phyloP scores from a whole-genome alignment of 2,797 vertebrate species.

The Pipistrellus pygmaeus region DNA sequence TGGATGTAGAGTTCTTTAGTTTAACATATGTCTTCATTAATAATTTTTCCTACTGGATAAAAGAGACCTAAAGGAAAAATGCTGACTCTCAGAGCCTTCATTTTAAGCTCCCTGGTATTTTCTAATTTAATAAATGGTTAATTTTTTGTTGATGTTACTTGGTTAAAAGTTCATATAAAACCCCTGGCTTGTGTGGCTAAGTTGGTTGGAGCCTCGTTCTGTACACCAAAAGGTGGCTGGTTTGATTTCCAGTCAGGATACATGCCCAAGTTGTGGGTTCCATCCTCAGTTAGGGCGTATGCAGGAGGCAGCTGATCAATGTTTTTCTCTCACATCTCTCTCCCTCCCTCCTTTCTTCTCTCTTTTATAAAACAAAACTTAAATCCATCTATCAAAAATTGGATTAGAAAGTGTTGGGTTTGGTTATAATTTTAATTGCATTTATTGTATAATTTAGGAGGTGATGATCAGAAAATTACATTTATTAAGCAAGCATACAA shows the following conservation, averaged over 20 bases:
- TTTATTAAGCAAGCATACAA: background rate
- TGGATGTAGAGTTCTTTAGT: conserved; percentile 35
- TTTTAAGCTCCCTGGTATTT: conserved; percentile 45
- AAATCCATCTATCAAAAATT: conserved; percentile 51
- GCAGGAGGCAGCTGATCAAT: background rate
- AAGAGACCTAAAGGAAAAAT: conserved; percentile 40
- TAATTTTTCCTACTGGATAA: conserved; percentile 34
- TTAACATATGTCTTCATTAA: conserved; percentile 54
- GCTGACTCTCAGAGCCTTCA: conserved; percentile 42
- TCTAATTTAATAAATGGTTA: conserved; percentile 56
- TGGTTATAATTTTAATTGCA: conserved; percentile 22
- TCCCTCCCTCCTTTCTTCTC: background rate
- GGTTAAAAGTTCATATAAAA: conserved; percentile 45
- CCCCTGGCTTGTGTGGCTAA: background rate
- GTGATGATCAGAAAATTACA: conserved; percentile 3
- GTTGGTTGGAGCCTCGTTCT: background rate
- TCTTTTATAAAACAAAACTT: background rate
- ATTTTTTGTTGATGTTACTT: conserved; percentile 20
- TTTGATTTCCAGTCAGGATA: background rate
- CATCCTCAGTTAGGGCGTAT: background rate
- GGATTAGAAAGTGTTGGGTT: conserved; percentile 6
- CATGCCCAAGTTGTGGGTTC: background rate
- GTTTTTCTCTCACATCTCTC: background rate
- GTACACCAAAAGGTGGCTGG: background rate
- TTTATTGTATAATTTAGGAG: conserved; percentile 19